Conservation (phyloP, 2,888 invertebrate genomes). For the Uloborus plumipes region DNA sequence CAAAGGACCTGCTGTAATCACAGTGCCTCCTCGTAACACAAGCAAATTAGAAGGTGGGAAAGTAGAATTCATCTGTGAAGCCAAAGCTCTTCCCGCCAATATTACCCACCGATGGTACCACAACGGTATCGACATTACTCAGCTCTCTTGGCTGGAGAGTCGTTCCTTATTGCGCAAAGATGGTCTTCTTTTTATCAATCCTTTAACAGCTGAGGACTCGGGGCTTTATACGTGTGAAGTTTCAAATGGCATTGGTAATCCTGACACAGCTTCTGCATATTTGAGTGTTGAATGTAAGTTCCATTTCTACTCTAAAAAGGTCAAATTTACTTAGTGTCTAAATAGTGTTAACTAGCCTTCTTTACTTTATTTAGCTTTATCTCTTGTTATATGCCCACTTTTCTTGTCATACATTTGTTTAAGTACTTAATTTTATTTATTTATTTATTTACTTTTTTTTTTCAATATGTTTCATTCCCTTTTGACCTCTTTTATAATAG, state of each 20-base stretch:
- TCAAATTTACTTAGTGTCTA: too few species aligned
- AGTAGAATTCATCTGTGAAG: slow-evolving; percentile 94
- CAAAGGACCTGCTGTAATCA: slow-evolving; percentile 93
- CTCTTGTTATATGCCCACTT: too few species aligned
- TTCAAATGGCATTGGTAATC: slow-evolving; percentile 95
- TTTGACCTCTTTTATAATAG: too few species aligned
- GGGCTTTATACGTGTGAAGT: slow-evolving; percentile 97
- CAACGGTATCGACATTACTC: slow-evolving; percentile 78
- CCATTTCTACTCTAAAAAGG: too few species aligned
- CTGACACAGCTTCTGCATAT: slow-evolving; percentile 94
- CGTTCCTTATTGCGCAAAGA: slow-evolving; percentile 79
- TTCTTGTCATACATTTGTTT: too few species aligned
- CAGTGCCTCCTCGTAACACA: slow-evolving; percentile 93
- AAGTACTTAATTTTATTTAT: too few species aligned
- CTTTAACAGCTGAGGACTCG: slow-evolving; percentile 93
- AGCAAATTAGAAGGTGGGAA: slow-evolving; percentile 95
- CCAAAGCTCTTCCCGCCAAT: slow-evolving; percentile 92
- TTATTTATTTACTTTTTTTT: too few species aligned
- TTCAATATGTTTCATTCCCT: too few species aligned
- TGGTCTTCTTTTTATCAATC: slow-evolving; percentile 92
- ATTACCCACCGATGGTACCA: slow-evolving; percentile 90
- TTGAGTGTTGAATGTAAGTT: slow-evolving; percentile 96
- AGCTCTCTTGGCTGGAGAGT: slow-evolving; percentile 73
- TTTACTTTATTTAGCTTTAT: too few species aligned
- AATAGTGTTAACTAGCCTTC: too few species aligned